A percentile compares a stretch with the other conserved stretches of the same genome.
These are phyloP conservation scores for Tolmerus cingulatus DNA, from an alignment of 2,888 invertebrate species.

Conservation along the genomic window DNA sequence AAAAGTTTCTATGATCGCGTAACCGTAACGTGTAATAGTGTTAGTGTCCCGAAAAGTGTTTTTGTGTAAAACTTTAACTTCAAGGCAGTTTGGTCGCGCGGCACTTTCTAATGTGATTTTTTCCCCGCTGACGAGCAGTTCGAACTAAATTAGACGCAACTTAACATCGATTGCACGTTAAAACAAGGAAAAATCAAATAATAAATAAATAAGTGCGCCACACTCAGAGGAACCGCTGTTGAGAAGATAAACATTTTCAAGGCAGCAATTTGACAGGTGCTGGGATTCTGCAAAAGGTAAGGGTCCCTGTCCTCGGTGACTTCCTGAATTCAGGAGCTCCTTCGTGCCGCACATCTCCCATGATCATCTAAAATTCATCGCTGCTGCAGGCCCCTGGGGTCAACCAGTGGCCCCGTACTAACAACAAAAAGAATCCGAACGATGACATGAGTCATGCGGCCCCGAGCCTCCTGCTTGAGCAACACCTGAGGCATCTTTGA, in stretches of 20 bases:
- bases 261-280: neutral
- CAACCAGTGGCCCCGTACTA: neutral
- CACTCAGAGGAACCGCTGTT: neutral
- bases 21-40: neutral
- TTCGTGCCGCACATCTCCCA: neutral
- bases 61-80: conserved; percentile 13
- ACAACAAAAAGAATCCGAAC: neutral
- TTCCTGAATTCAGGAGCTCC: neutral
- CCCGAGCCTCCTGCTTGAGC: neutral
- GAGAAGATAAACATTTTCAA: neutral
- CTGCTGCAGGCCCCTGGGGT: neutral
- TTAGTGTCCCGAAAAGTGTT: neutral
- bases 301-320: neutral
- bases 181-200: neutral
- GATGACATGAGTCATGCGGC: neutral
- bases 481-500: neutral
- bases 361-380: neutral
- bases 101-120: conserved; percentile 13
- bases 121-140: neutral
- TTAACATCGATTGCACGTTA: neutral
- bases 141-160: neutral
- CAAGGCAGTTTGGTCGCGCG: neutral
- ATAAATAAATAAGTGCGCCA: neutral
- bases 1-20: neutral
- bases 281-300: neutral